These are phyloP conservation scores for Beroe forskalii DNA, from an alignment of 37 sponge, comb jelly and placozoan genomes.

Conservation along the genomic window DNA sequence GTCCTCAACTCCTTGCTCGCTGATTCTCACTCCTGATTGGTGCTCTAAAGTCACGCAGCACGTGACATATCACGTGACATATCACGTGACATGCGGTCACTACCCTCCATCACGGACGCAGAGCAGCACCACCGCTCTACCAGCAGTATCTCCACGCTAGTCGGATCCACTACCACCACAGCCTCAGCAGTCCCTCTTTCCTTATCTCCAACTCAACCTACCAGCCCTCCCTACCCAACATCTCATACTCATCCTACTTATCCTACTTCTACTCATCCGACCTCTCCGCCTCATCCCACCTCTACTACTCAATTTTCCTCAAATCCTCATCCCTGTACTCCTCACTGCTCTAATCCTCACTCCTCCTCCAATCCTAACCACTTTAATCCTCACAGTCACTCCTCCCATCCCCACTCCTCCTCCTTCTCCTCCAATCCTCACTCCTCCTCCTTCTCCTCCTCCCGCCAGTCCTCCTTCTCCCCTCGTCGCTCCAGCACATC, in stretches of 20 bases:
- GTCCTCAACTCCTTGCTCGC: too few species aligned
- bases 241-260: neutral
- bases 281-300: neutral
- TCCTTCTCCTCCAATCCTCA: neutral
- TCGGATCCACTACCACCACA: neutral
- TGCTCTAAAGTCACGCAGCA: too few species aligned
- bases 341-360: too few species aligned
- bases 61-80: neutral
- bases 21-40: too few species aligned
- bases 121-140: neutral
- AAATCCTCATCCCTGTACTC: too few species aligned
- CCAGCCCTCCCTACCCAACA: neutral
- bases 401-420: neutral
- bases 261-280: neutral
- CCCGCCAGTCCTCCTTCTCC: neutral
- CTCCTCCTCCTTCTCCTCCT: neutral
- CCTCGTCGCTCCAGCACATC: neutral
- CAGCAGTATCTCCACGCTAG: neutral
- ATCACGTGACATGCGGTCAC: neutral
- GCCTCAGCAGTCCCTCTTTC: neutral
- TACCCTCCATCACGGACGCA: neutral
- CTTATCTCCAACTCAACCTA: neutral
- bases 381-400: neutral
- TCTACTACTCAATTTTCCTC: too few species aligned
- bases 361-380: too few species aligned